Evolutionary conservation across 2,888 invertebrate genomes (phyloP).

Genomic region (Schizotus pectinicornis): DNA sequence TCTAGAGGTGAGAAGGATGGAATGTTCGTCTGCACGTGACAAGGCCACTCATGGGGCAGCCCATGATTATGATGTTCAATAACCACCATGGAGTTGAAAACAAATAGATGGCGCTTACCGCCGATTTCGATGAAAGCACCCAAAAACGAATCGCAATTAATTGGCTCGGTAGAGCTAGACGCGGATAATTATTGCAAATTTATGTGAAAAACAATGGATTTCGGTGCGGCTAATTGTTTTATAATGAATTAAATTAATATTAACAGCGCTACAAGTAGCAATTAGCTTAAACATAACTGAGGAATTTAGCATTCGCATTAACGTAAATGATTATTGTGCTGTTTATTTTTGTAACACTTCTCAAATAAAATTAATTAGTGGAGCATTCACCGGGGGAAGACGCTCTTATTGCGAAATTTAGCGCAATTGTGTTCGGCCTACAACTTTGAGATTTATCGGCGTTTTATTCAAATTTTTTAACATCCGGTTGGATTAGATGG

Average conservation of each 20-base stretch:
- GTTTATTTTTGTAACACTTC: background rate
- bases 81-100: slow-evolving; percentile 6
- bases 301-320: background rate
- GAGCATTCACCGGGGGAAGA: background rate
- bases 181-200: background rate
- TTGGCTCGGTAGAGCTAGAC: no score
- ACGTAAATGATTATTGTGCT: background rate
- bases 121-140: no score
- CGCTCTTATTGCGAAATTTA: no score
- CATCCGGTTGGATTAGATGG: background rate
- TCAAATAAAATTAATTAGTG: background rate
- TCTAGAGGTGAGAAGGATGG: slow-evolving; percentile 46
- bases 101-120: slow-evolving; percentile 10
- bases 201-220: background rate
- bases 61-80: slow-evolving; percentile 36
- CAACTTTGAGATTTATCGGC: background rate
- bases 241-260: slow-evolving; percentile 4
- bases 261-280: background rate
- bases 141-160: no score
- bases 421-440: no score
- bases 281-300: background rate
- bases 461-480: background rate
- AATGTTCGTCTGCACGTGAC: slow-evolving; percentile 45
- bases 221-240: background rate
- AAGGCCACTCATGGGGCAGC: slow-evolving; percentile 37